phyloP scores from a whole-genome alignment of 2,113 vertebrate species.

The Protobothrops flavoviridis region DNA sequence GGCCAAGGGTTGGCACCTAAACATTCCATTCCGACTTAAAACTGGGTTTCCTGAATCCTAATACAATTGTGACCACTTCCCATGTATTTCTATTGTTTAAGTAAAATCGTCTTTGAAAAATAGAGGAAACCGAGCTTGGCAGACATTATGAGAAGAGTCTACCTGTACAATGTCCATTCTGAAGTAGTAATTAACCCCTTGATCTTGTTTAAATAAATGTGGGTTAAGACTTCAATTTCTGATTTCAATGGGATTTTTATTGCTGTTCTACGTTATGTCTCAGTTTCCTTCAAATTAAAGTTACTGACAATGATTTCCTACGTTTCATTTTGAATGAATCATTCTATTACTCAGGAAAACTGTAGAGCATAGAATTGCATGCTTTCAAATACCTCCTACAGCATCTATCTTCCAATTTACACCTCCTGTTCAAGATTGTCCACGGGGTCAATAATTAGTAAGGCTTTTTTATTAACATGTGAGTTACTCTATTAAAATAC shows the following conservation, averaged over 20 bases:
- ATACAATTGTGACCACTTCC: not conserved
- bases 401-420: constrained; percentile 26
- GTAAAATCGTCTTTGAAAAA: not conserved
- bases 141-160: not conserved
- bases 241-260: not conserved
- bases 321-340: not conserved
- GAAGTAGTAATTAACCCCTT: not conserved
- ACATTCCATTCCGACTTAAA: not conserved
- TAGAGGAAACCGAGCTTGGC: not conserved
- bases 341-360: not conserved
- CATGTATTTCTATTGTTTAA: not conserved
- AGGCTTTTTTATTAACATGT: constrained; percentile 32
- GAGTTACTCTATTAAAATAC: constrained; percentile 49
- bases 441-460: constrained; percentile 30
- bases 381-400: not conserved
- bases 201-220: not conserved
- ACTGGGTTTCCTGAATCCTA: not conserved
- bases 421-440: constrained; percentile 41
- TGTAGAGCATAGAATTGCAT: not conserved
- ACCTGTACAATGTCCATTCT: not conserved
- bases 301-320: not conserved
- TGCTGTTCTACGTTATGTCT: not conserved
- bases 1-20: not conserved
- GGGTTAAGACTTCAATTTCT: not conserved
- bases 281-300: not conserved